These are phyloP conservation scores for Triplophysa rosa DNA, from an alignment of 2,113 vertebrate genomes.

Conservation along the genomic window DNA sequence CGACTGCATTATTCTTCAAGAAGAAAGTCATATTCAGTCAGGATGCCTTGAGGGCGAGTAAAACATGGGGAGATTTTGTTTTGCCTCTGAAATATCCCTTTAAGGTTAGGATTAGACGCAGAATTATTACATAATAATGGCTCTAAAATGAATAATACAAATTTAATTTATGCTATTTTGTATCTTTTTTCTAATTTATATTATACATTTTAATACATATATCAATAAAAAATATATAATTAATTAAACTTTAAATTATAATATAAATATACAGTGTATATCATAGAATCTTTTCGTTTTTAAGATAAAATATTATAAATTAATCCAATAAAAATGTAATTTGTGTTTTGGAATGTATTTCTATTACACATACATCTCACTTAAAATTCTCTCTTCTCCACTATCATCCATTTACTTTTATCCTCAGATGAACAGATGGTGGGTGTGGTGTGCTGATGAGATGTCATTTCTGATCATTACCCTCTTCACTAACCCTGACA, in stretches of 20 bases:
- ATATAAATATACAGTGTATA: too few species aligned
- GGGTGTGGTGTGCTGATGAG: conserved; percentile 31
- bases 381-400: conserved; percentile 36
- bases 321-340: not conserved
- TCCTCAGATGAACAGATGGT: conserved; percentile 66
- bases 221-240: too few species aligned
- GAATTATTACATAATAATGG: not conserved
- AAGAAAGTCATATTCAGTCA: too few species aligned
- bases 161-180: too few species aligned
- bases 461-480: conserved; percentile 66
- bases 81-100: not conserved
- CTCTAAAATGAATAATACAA: too few species aligned
- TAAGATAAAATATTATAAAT: too few species aligned
- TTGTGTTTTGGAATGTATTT: not conserved
- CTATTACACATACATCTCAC: not conserved
- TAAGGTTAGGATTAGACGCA: not conserved
- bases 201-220: too few species aligned
- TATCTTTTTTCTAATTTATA: not conserved
- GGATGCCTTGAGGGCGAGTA: too few species aligned
- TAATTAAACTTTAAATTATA: too few species aligned
- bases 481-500: conserved; percentile 64
- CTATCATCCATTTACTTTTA: conserved; percentile 10
- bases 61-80: too few species aligned
- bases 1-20: too few species aligned
- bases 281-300: too few species aligned